These are phyloP conservation scores for Chrysodeixis includens DNA, from an alignment of 2,888 invertebrate species.

Conservation along the genomic window DNA sequence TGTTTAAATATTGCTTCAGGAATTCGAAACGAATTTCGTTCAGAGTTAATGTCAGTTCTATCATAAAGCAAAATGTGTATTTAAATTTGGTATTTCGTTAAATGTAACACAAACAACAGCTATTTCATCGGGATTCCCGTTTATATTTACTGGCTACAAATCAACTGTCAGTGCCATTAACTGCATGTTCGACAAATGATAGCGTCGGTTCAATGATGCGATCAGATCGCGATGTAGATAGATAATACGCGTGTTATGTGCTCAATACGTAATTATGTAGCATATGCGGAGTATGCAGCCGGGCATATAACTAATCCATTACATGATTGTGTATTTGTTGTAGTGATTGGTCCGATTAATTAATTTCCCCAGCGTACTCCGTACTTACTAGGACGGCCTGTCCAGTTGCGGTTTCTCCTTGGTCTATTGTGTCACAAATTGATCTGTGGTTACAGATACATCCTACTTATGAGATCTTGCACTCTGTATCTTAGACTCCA, in stretches of 20 bases:
- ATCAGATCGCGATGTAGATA: slow-evolving; percentile 17
- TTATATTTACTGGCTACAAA: slow-evolving; percentile 2
- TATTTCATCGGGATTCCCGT: background rate
- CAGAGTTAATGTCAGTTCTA: background rate
- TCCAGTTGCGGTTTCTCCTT: slow-evolving; percentile 15
- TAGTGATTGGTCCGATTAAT: slow-evolving; percentile 19
- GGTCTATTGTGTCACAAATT: background rate
- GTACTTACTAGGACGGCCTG: slow-evolving; percentile 12
- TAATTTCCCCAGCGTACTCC: slow-evolving; percentile 22
- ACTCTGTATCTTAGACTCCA: background rate
- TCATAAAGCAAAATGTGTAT: background rate
- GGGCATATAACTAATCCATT: slow-evolving; percentile 26
- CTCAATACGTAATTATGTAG: slow-evolving; percentile 3
- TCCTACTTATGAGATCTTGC: background rate
- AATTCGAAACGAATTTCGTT: background rate
- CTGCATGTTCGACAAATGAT: slow-evolving; percentile 11
- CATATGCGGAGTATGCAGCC: slow-evolving; percentile 9
- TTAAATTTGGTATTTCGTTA: background rate
- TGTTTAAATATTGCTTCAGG: background rate
- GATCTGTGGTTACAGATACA: background rate
- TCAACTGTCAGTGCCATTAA: slow-evolving; percentile 8
- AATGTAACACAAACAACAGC: background rate
- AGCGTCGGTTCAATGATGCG: slow-evolving; percentile 30
- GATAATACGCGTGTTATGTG: slow-evolving; percentile 7
- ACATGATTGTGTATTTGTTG: slow-evolving; percentile 6